Evolutionary conservation across 1,140 invertebrate species (phyloP), one percentile per base, ranked within the genome.

Genomic region (Melanaphis sacchari): DNA sequence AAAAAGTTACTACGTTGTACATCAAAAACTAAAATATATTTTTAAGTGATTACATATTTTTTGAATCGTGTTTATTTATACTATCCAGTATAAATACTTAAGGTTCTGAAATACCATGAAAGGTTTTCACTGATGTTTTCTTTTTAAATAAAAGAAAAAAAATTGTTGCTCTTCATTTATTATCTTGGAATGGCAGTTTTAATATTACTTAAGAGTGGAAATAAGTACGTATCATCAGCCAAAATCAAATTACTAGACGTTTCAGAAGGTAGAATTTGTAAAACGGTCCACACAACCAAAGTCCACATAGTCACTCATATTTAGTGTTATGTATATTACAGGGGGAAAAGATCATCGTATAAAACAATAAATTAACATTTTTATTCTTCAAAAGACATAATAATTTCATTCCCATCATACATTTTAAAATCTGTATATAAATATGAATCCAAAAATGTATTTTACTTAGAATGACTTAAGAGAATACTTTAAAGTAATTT

Each of bases 31-130:
- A 76, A 76, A 76, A 76, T 76, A 36, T 76, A 76, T 76, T 76
- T 76, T 76, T 76, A n/a, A 76, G 59, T 76, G 59, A 76, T 76
- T n/a, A 76, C 31, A 76, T 76, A n/a, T 76, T 76, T 66, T 66
- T 76, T 76, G 59, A 76, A 76, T n/a, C 59, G 15, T 76, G 31
- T 76, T 76, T n/a, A 4, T 66, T n/a, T 82, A 38, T 82, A 82
- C 76, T 21, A 82, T 38, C 21, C 24, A 82, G 18, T 82, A 38
- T 84, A 26, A 26, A 84, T 31, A 40, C 40, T 8, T 41, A 41
- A 11, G 22, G 82, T 41, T 41, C 9, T 84, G 26, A 84, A 84
- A 84, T 84, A 40, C 26, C 24, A 84, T 84, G 40, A 24, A 40
- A 84, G 38, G 9, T 41, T 40, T 41, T 84, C 24, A 41, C 38